A percentile compares a stretch with the other conserved stretches of the same genome.
phyloP scores from a whole-genome alignment of 2,797 vertebrate genomes.

The Macropus fuliginosus region DNA sequence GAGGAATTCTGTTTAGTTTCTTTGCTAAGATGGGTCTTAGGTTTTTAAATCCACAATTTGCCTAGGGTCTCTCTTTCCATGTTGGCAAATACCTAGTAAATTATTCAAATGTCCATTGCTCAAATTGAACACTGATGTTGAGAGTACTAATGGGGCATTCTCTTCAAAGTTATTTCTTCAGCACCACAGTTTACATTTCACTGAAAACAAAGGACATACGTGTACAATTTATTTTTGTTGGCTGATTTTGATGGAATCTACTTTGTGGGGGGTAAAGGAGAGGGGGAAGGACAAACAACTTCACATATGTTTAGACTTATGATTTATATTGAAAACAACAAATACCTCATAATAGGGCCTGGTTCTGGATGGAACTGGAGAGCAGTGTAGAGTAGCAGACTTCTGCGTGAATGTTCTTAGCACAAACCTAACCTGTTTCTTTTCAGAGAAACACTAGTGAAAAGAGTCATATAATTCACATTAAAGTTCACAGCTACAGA shows the following conservation, averaged over 20 bases:
- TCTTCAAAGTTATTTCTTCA: conserved; percentile 80
- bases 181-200: conserved; percentile 75
- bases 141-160: conserved; percentile 73
- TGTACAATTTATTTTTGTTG: conserved; percentile 81
- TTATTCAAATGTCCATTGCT: conserved; percentile 75
- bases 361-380: conserved; percentile 56
- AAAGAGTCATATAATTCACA: background rate
- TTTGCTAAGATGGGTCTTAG: background rate
- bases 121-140: conserved; percentile 83
- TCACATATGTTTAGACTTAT: conserved; percentile 82
- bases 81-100: conserved; percentile 81
- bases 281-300: conserved; percentile 53
- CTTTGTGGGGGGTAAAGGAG: conserved; percentile 51
- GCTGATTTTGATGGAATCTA: conserved; percentile 82
- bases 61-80: conserved; percentile 65
- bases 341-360: conserved; percentile 72
- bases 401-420: rapidly evolving
- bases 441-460: background rate
- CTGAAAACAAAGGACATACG: conserved; percentile 80
- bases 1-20: conserved; percentile 47
- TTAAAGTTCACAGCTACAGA: background rate
- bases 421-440: background rate
- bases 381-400: background rate
- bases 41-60: background rate
- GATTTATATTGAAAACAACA: conserved; percentile 77